Evolutionary conservation across 2,797 vertebrate genomes (phyloP), one percentile per base, ranked within the genome.

Genomic region (Rhinichthys osculus): DNA sequence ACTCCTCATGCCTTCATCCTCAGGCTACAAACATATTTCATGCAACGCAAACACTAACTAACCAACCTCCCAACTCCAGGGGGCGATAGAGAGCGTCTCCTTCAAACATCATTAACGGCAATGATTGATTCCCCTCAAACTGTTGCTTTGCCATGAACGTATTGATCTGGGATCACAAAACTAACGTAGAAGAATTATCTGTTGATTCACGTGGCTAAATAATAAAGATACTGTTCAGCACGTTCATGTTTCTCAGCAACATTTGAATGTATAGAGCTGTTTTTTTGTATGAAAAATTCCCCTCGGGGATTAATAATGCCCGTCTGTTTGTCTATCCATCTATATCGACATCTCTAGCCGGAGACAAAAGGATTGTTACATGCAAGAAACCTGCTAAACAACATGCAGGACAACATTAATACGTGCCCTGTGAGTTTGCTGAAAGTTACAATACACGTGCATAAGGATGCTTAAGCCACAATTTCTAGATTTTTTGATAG

Each of bases 251-350:
- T 50, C 23, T 54, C 13, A 77, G 83, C 74, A 59, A 78, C 74
- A 67, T 76, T 50, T 71, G 30, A 78, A 84, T 70, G 74, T 85
- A 85, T 47, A 85, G 52, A 10, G 13, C 13, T 13, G 64, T 35
- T 78, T 27, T 30, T 21, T 27, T 10, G 1, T n/a, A 14, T n/a
- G 7, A 30, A 40, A 40, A 67, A 77, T 77, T 84, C 44, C 72
- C 83, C 83, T 83, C 14, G 0, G 66, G 83, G 52, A 42, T 47
- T 40, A 79, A 47, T 79, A 85, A 79, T 6, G 27, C 7, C 13
- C 35, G 27, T 79, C 66, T 85, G 66, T 85, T 42, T 71, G 52
- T 78, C 59, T 69, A 52, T 84, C 11, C 23, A 70, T 77, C 59
- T 82, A 57, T 82, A 7, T 44, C 33, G 7, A 78, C 14, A 64